A percentile compares a stretch with the other conserved stretches of the same genome.
These are phyloP conservation scores for Nipponacmea schrenckii DNA, from an alignment of 2,888 invertebrate genomes.

Conservation along the genomic window DNA sequence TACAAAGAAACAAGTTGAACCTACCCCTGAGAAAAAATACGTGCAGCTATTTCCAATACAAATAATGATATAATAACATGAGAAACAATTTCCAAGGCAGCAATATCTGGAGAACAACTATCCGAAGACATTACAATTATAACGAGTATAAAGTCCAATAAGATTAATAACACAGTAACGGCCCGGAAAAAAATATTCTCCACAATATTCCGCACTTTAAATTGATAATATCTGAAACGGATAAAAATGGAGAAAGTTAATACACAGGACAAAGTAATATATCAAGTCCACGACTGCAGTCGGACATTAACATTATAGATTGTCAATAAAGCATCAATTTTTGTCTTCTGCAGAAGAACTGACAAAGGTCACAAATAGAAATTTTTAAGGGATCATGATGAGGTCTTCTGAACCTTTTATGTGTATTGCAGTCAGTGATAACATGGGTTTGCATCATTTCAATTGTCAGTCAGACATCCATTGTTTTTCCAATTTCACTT, in stretches of 20 bases:
- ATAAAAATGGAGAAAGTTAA: not conserved
- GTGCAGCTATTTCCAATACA: conserved; percentile 66
- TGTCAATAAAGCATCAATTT: not conserved
- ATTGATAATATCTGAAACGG: conserved; percentile 48
- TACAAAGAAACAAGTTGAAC: conserved; percentile 23
- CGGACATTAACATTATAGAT: not conserved
- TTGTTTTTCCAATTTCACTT: too few species aligned
- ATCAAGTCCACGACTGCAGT: too few species aligned
- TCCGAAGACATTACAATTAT: conserved; percentile 51
- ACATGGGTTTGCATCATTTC: too few species aligned
- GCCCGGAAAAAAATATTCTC: conserved; percentile 59
- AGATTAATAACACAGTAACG: conserved; percentile 57
- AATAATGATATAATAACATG: conserved; percentile 68
- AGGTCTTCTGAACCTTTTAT: not conserved
- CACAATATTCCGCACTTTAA: conserved; percentile 41
- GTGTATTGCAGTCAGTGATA: too few species aligned
- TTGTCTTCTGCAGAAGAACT: not conserved
- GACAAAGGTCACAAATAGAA: not conserved
- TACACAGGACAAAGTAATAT: too few species aligned
- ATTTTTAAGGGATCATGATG: not conserved
- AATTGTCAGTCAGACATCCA: too few species aligned
- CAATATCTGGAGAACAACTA: conserved; percentile 36
- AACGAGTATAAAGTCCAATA: conserved; percentile 58
- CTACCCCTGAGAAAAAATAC: conserved; percentile 68
- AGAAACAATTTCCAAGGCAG: conserved; percentile 59